Conservation (phyloP, 2,888 invertebrate species). For the Temnothorax unifasciatus region DNA sequence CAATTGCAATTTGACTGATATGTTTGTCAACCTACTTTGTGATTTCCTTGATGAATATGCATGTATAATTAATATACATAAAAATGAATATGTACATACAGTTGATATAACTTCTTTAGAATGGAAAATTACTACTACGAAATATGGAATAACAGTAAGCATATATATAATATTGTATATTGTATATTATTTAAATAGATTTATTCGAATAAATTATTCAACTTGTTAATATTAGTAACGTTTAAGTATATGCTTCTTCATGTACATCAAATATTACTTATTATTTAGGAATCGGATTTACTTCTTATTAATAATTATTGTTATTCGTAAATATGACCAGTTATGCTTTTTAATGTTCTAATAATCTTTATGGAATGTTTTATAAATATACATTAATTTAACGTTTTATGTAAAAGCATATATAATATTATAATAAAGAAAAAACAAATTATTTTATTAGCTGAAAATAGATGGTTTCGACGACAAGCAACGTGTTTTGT, state of each 20-base stretch:
- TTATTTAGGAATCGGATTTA: background rate
- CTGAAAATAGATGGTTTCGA: slow-evolving; percentile 95
- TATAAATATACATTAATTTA: background rate
- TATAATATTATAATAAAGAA: background rate
- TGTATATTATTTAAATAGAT: background rate
- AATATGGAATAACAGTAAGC: slow-evolving; percentile 95
- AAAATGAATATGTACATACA: no score
- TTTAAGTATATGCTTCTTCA: background rate
- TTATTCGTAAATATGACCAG: background rate
- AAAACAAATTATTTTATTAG: slow-evolving; percentile 86
- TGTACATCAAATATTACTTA: background rate
- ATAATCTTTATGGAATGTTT: background rate
- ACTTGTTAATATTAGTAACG: background rate
- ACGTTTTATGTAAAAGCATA: background rate
- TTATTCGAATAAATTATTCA: background rate
- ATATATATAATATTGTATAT: background rate
- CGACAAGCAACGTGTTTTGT: slow-evolving; percentile 94
- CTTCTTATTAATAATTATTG: background rate
- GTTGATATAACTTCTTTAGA: slow-evolving; percentile 87
- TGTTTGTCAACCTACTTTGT: slow-evolving; percentile 93
- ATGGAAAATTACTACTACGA: slow-evolving; percentile 92
- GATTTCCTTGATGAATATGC: slow-evolving; percentile 97
- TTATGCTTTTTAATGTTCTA: background rate
- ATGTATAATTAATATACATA: slow-evolving; percentile 92
- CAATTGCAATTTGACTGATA: slow-evolving; percentile 93